Percentiles rank a stretch among this genome's conserved stretches.
phyloP scores from a whole-genome alignment of 2,888 invertebrate genomes.

The Xanthorhoe spadicearia region DNA sequence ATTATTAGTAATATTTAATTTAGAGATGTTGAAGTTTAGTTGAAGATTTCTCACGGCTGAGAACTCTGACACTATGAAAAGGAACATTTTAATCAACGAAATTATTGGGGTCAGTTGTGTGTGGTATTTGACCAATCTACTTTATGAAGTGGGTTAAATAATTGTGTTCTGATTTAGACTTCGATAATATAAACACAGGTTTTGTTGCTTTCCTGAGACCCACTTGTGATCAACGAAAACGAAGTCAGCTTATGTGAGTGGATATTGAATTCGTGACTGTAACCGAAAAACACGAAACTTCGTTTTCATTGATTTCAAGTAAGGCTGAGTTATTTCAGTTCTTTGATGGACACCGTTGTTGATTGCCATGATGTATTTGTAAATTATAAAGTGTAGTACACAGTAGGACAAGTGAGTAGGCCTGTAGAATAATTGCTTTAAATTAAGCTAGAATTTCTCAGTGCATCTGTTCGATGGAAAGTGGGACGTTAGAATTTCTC shows the following conservation, averaged over 20 bases:
- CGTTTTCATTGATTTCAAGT: too few relatives aligned
- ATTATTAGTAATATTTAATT: conserved; percentile 9
- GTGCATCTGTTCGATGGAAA: conserved; percentile 21
- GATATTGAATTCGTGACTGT: too few relatives aligned
- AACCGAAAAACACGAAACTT: too few relatives aligned
- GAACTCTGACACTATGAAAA: not conserved
- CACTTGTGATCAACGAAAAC: too few relatives aligned
- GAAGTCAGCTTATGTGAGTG: too few relatives aligned
- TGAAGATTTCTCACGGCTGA: not conserved
- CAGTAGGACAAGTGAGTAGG: not conserved
- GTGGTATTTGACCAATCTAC: not conserved
- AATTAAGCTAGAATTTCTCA: conserved; percentile 6
- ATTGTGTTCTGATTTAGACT: too few relatives aligned
- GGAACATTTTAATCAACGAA: conserved; percentile 1
- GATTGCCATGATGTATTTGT: too few relatives aligned
- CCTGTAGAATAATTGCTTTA: conserved; percentile 4
- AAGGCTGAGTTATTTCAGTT: too few relatives aligned
- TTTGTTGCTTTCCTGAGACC: too few relatives aligned
- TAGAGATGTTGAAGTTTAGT: not conserved
- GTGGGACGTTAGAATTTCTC: conserved; percentile 24
- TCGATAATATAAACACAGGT: too few relatives aligned
- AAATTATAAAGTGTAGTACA: too few relatives aligned
- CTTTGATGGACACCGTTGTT: too few relatives aligned
- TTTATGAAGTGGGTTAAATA: not conserved
- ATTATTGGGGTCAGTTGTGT: not conserved